phyloP scores from a whole-genome alignment of 64 coral and sea anemone species.

The Stichodactyla helianthus region DNA sequence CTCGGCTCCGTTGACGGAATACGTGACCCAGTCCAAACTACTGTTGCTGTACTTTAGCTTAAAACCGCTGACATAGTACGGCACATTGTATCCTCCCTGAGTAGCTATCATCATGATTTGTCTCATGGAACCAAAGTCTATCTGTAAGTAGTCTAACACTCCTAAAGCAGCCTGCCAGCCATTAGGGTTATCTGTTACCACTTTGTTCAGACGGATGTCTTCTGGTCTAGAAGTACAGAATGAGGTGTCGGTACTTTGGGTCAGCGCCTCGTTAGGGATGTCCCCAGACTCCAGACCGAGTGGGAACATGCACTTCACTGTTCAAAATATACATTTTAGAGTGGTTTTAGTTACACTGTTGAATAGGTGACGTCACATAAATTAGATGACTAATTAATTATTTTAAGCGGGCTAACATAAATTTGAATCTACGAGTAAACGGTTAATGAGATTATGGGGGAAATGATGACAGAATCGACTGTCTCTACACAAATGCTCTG shows the following conservation, averaged over 20 bases:
- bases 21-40: conserved; percentile 56
- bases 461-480: no score
- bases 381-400: no score
- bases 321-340: no score
- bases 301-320: conserved; percentile 68
- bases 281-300: conserved; percentile 74
- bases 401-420: no score
- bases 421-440: no score
- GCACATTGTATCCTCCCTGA: conserved; percentile 28
- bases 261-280: conserved; percentile 62
- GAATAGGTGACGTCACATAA: no score
- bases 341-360: no score
- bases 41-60: conserved; percentile 73
- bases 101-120: conserved; percentile 58
- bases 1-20: conserved; percentile 13
- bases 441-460: no score
- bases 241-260: conserved; percentile 4
- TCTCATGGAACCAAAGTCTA: conserved; percentile 60
- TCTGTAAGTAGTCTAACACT: conserved; percentile 53
- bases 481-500: no score
- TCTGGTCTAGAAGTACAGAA: background rate
- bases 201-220: conserved; percentile 70
- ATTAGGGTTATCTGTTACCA: background rate
- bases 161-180: conserved; percentile 49
- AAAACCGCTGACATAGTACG: conserved; percentile 42